Evolutionary conservation across 2,113 vertebrate genomes (phyloP), one percentile per base, ranked within the genome.

Genomic region (Psophia crepitans): DNA sequence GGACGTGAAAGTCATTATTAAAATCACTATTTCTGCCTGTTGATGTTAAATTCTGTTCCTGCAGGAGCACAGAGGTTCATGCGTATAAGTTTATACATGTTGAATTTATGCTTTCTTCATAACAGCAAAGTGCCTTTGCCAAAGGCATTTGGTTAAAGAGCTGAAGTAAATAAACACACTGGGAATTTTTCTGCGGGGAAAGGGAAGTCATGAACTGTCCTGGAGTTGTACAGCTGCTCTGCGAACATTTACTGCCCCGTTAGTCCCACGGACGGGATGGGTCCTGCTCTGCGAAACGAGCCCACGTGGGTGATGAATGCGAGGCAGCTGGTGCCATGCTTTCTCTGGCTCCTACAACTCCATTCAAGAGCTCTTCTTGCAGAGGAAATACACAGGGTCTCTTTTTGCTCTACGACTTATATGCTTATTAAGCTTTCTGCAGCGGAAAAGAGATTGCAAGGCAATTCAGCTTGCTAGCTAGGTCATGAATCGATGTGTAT

Each of bases 401-500:
- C 56, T 77, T 86, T 90, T 79, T 70, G 44, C 92, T 88, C 65
- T 32, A 15, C 92, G 95, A 92, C 61, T 93, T 74, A 65, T 2
- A 69, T 0, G 32, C 80, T 97, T 84, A 68, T 93, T 92, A 82
- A 69, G 92, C 44, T 92, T 91, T 93, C 78, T 91, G 65, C 74
- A 73, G 69, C 1, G 6, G 89, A 79, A 88, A 83, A 96, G 93
- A 79, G 65, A 95, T 95, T 79, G 96, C 41, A n/a, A 79, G 41
- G 90, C 80, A 74, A 69, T 93, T 92, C 91, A 73, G 77, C 74
- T 92, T 2, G 1, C 89, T 73, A 65, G 89, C 35, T 87, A 9
- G 69, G 86, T 82, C 89, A 91, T 92, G 92, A 93, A 95, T 95
- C 80, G 81, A 49, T 69, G 89, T 37, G 22, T 85, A 82, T 65